Evolutionary conservation across 2,113 vertebrate species (phyloP), one percentile per base, ranked within the genome.

Genomic region (Cyanoderma ruficeps): DNA sequence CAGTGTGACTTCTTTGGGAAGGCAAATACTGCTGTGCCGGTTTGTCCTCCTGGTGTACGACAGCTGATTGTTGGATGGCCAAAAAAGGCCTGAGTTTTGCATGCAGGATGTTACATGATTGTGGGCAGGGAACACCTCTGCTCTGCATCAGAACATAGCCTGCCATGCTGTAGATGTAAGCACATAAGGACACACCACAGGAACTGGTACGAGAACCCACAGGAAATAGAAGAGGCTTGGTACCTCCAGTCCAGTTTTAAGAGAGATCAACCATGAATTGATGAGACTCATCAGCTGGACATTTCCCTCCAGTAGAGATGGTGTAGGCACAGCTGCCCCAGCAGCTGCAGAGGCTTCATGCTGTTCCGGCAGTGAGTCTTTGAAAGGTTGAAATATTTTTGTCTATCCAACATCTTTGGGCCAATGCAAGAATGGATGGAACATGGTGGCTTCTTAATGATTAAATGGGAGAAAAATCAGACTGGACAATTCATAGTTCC

Each of bases 391-490:
- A 64, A 49, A 5, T 79, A 60, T 57, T 83, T 93, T 85, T 83
- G 35, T 81, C 50, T 70, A 27, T 59, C n/a, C 72, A 33, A 63
- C 3, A 12, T 67, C 52, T 92, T 70, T 56, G 30, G n/a, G 13
- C 39, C 55, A 70, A 56, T 25, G 20, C 47, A 56, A 64, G 68
- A 18, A 4, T 72, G 9, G 18, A 70, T 68, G 47, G 44, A 89
- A 37, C 2, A 1, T 18, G 71, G 42, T 19, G 67, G 42, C 24
- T 83, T 74, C 64, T 57, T 78, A 59, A 67, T 0, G 0, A 86
- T 70, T 63, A 87, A 70, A 94, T 52, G 30, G 19, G 47, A 89
- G 52, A 94, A 35, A 91, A 70, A 97, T 91, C 47, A 68, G 56
- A 67, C 64, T 20, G 41, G 83, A 71, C 13, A 10, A 78, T 74